phyloP scores from a whole-genome alignment of 2,113 vertebrate species.

The Dasyprocta punctata region DNA sequence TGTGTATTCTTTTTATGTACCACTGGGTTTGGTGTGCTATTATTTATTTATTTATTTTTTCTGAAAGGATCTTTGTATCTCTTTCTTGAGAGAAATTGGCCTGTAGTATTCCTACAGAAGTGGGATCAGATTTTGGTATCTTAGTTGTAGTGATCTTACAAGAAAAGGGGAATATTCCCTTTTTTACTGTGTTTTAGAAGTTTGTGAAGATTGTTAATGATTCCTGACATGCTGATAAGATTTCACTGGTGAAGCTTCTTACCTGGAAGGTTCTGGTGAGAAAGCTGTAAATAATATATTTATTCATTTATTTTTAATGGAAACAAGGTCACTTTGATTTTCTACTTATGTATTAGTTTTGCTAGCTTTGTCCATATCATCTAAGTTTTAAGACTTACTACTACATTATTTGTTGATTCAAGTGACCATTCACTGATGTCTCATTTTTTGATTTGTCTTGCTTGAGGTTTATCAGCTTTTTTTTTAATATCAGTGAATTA shows the following conservation, averaged over 20 bases:
- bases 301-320: background rate
- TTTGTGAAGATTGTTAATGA: background rate
- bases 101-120: background rate
- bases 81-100: slow-evolving; percentile 8
- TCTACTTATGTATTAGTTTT: background rate
- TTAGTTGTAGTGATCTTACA: background rate
- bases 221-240: background rate
- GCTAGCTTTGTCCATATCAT: background rate
- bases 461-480: background rate
- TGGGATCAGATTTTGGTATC: background rate
- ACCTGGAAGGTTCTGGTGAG: background rate
- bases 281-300: background rate
- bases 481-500: slow-evolving; percentile 26
- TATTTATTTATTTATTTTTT: background rate
- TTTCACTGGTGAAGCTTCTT: slow-evolving; percentile 21
- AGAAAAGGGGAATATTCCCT: background rate
- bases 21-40: background rate
- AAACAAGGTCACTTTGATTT: background rate
- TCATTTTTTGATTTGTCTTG: background rate
- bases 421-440: background rate
- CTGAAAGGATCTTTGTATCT: background rate
- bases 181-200: background rate
- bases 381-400: slow-evolving; percentile 48
- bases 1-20: background rate
- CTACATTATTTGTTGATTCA: background rate